Evolutionary conservation across 1,140 invertebrate species (phyloP).

Genomic region (Drosophila neocordata): DNA sequence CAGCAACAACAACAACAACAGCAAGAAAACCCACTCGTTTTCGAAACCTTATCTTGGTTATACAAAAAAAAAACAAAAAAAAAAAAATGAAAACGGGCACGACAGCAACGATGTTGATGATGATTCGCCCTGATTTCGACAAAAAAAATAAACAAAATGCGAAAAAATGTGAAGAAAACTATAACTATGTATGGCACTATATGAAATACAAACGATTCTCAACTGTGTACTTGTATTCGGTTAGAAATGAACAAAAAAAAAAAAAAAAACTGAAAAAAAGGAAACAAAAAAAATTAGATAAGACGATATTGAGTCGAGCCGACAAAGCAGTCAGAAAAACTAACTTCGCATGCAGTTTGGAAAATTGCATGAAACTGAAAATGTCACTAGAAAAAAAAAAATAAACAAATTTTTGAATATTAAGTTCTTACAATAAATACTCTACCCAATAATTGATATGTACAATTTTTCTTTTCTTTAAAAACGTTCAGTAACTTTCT

Average conservation of each 20-base stretch:
- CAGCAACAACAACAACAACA: constrained; percentile 42
- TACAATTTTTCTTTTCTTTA: no score
- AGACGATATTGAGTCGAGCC: constrained; percentile 75
- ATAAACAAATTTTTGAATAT: not conserved
- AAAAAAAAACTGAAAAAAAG: constrained; percentile 31
- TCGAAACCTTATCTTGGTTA: constrained; percentile 77
- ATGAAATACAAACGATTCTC: constrained; percentile 29
- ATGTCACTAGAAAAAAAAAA: not conserved
- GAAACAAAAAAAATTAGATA: constrained; percentile 73
- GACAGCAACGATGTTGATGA: constrained; percentile 76
- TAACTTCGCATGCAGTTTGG: constrained; percentile 55
- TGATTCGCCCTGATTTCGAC: constrained; percentile 81
- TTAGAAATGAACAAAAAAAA: constrained; percentile 26
- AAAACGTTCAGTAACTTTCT: no score
- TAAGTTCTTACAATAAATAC: no score
- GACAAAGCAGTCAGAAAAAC: constrained; percentile 65
- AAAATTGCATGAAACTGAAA: constrained; percentile 21
- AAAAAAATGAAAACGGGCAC: constrained; percentile 54
- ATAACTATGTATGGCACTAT: constrained; percentile 4
- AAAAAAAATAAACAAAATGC: constrained; percentile 71
- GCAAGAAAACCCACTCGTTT: constrained; percentile 55
- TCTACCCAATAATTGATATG: not conserved
- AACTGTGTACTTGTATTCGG: constrained; percentile 20
- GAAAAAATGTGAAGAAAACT: constrained; percentile 34
- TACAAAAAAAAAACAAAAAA: constrained; percentile 54